These are phyloP conservation scores for Poecilia velifera DNA, from an alignment of 2,797 vertebrate species.

Conservation along the genomic window DNA sequence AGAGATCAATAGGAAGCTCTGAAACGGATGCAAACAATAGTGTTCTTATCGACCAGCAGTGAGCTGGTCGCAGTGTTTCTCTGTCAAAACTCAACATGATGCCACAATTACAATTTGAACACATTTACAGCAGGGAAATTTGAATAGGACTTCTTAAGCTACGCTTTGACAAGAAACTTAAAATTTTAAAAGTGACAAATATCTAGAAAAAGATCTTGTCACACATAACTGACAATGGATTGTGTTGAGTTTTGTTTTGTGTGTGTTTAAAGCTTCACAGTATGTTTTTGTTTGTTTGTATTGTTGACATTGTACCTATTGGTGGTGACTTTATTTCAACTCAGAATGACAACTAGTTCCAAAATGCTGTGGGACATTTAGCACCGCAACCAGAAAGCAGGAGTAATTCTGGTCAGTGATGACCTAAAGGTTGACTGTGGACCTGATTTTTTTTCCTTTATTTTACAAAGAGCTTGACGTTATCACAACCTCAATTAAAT, in stretches of 20 bases:
- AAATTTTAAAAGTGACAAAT: background rate
- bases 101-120: background rate
- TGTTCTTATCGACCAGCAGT: background rate
- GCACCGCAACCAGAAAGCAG: background rate
- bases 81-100: background rate
- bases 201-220: background rate
- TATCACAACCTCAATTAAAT: conserved; percentile 17
- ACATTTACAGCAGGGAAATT: background rate
- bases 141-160: background rate
- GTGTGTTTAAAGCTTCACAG: background rate
- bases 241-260: background rate
- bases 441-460: conserved; percentile 9
- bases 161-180: background rate
- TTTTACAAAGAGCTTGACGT: conserved; percentile 5
- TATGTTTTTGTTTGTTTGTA: background rate
- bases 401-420: conserved; percentile 11
- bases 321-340: background rate
- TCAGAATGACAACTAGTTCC: conserved; percentile 24
- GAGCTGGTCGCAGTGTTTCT: background rate
- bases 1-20: background rate
- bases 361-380: conserved; percentile 17
- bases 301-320: background rate
- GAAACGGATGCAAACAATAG: background rate
- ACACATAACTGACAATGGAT: background rate
- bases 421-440: background rate